Base-by-base conservation (phyloP, 2,888 invertebrate genomes). In the Branchellion lobata region DNA sequence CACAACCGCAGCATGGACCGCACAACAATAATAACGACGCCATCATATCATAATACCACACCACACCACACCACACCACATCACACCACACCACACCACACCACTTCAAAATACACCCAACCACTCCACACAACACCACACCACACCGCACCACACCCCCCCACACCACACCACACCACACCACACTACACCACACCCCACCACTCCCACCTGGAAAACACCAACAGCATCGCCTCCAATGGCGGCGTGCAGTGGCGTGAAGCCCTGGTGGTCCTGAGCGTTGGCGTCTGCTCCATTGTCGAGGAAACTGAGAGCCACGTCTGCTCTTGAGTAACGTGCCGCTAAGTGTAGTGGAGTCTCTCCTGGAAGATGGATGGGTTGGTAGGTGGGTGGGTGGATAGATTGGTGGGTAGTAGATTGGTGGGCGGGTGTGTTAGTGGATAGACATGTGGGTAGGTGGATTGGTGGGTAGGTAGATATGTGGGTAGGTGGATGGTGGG, bases 141-240 rank as follows among this genome's bases (percentile, higher is more conserved):
- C n/a, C n/a, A n/a, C n/a, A n/a, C n/a, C n/a, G n/a, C n/a, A n/a
- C n/a, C n/a, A n/a, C n/a, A n/a, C n/a, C n/a, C n/a, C n/a, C n/a
- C n/a, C n/a, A n/a, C n/a, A n/a, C n/a, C n/a, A n/a, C n/a, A n/a
- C n/a, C n/a, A n/a, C n/a, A n/a, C n/a, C n/a, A n/a, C n/a, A n/a
- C n/a, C n/a, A n/a, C n/a, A n/a, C n/a, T n/a, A n/a, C n/a, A n/a
- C n/a, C n/a, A n/a, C n/a, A n/a, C n/a, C n/a, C n/a, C n/a, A n/a
- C n/a, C n/a, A n/a, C n/a, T n/a, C n/a, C 14, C 40, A 89, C 89
- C 88, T 89, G 90, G 90, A 97, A 97, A 0, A 96, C 97, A 1
- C 96, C 96, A 90, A 94, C 92, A 0, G 97, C 96, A 87, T 97
- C 97, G 0, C 96, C 95, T 0, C 96, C 96, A 0, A 97, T 95